These are phyloP conservation scores for Hyperopisus bebe DNA, from an alignment of 2,113 vertebrate species.

Conservation along the genomic window DNA sequence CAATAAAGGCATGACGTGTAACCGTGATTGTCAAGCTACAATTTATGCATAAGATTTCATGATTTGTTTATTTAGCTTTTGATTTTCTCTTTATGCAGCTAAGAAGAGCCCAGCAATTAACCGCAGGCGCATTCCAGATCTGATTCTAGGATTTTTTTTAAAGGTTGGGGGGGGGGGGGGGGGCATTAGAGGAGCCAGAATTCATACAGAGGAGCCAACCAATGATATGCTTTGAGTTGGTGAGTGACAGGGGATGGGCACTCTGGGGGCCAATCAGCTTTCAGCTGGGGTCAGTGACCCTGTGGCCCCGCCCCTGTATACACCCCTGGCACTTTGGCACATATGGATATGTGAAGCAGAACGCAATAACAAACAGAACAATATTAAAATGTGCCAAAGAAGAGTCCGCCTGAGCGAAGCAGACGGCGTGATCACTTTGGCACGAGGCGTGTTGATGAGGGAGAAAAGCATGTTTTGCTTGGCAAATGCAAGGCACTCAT, in stretches of 20 bases:
- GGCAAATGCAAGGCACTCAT: conserved; percentile 20
- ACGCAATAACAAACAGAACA: background rate
- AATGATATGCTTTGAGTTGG: background rate
- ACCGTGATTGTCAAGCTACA: background rate
- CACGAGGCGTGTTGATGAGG: background rate
- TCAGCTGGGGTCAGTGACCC: background rate
- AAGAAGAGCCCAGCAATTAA: background rate
- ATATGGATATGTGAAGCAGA: background rate
- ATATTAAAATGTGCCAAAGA: background rate
- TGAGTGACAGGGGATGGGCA: background rate
- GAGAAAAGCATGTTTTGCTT: conserved; percentile 24
- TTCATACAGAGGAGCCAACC: background rate
- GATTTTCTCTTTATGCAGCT: background rate
- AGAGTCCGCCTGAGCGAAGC: background rate
- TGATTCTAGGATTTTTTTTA: background rate
- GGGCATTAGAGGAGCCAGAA: background rate
- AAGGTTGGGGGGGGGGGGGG: background rate
- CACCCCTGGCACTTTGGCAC: background rate
- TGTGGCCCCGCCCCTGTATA: background rate
- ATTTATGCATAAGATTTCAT: background rate
- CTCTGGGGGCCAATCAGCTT: background rate
- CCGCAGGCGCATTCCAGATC: background rate
- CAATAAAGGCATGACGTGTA: background rate
- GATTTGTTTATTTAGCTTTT: background rate
- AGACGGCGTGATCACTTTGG: background rate